Evolutionary conservation across 2,888 invertebrate species (phyloP), one percentile per base, ranked within the genome.

Genomic region (Mongoloraphidia duomilia): DNA sequence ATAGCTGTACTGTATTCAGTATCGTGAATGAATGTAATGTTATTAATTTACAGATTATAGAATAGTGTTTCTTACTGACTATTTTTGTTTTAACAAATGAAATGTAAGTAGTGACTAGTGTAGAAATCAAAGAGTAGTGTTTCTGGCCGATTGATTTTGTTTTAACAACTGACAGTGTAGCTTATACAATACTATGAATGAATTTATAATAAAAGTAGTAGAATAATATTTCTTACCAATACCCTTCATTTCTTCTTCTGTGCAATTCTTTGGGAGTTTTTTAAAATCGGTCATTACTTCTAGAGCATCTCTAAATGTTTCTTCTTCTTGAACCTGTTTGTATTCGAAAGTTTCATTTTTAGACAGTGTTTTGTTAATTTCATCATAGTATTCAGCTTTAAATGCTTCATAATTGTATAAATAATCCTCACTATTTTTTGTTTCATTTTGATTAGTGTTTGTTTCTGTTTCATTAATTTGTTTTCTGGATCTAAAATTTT

Each of bases 341-440:
- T 66, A 66, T 57, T 71, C 70, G 47, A 68, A 61, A 3, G 66
- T 67, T 36, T 66, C 56, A 39, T 68, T 69, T 8, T 58, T 60
- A 34, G 56, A 58, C 43, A 61, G 60, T 43, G 63, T 60, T 34
- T 61, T 55, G 41, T 62, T 56, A 8, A 70, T 55, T 49, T 68
- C 63, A n/a, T 62, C 62, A 35, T 69, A 60, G 54, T 76, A 78
- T 55, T 75, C 73, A 8, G 61, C 59, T 51, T 69, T 60, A 40
- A 74, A 64, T 41, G 58, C 58, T 11, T 67, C 60, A 49, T 72
- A 73, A 58, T 71, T 64, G 50, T 72, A 72, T 51, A 57, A 51
- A 34, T 60, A 54, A 42, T 62, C 60, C 5, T 59, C 55, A 34
- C 59, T 44, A 52, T 60, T 56, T 47, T 58, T 54, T 5, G 34